Percentiles rank a stretch among this genome's conserved stretches.
These are phyloP conservation scores for Pseudeuparius sepicola DNA, from an alignment of 2,888 invertebrate species.

Conservation along the genomic window DNA sequence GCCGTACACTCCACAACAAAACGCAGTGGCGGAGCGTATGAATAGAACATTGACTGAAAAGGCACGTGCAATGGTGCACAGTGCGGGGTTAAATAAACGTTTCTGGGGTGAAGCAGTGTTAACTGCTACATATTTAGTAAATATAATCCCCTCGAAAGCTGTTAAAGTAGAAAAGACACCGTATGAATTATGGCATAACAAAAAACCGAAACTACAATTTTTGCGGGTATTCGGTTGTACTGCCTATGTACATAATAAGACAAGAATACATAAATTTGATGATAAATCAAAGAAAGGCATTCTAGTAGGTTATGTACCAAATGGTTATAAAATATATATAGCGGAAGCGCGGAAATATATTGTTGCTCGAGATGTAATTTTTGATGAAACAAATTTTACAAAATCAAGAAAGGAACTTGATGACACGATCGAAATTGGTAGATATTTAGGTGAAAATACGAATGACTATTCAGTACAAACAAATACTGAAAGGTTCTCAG, in stretches of 20 bases:
- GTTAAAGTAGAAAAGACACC: conserved; percentile 31
- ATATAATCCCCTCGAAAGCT: conserved; percentile 32
- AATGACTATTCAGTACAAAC: too few relatives aligned
- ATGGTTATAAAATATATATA: too few relatives aligned
- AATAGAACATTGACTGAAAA: conserved; percentile 33
- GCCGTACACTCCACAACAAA: conserved; percentile 34
- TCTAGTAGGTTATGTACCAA: too few relatives aligned
- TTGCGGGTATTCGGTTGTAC: conserved; percentile 30
- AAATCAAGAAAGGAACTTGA: too few relatives aligned
- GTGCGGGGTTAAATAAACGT: conserved; percentile 27
- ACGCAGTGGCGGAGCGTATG: conserved; percentile 35
- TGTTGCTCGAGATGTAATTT: too few relatives aligned
- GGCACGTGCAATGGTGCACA: conserved; percentile 31
- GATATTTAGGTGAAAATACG: too few relatives aligned
- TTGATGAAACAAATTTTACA: too few relatives aligned
- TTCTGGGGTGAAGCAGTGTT: conserved; percentile 36
- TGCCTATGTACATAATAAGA: conserved; percentile 19
- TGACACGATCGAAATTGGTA: too few relatives aligned
- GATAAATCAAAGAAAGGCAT: too few relatives aligned
- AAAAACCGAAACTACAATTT: conserved; percentile 30
- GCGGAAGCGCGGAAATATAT: too few relatives aligned
- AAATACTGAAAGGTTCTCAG: too few relatives aligned
- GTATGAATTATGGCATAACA: conserved; percentile 33
- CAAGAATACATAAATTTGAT: too few relatives aligned
- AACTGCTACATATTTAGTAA: conserved; percentile 33